Evolutionary conservation across 2,113 vertebrate genomes (phyloP), one percentile per base, ranked within the genome.

Genomic region (Xenopus laevis): DNA sequence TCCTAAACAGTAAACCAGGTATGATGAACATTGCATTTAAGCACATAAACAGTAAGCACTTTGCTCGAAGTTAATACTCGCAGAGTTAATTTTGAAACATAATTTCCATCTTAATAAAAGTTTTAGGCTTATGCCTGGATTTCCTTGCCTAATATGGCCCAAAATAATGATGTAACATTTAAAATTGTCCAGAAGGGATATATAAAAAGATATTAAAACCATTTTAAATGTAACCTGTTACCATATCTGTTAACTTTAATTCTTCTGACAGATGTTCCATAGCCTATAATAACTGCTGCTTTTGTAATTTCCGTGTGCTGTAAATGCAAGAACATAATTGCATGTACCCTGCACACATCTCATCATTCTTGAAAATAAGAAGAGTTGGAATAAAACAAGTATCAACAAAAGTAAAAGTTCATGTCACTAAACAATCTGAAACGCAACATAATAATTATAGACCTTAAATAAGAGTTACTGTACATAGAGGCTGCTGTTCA

Each of bases 191-290:
- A 70, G 53, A 70, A 44, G 68, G 52, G 55, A 70, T 70, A 21
- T 53, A 70, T 70, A 59, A 58, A 70, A 68, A 44, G 30, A 45
- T 70, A 70, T 70, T 18, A 59, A 45, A 70, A 20, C 12, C 44
- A n/a, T 30, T 44, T 27, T 70, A 12, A 53, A 68, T 53, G 50
- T 6, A 68, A 15, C 47, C 47, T 53, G 21, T 68, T 33, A 53
- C 27, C 66, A 55, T 21, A 68, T 53, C 66, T 53, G 55, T 68
- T 68, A 68, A 68, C 66, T 52, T 68, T 68, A 53, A 53, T 68
- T 68, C 18, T 67, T 67, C 18, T 23, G 66, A 53, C 66, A 68
- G 46, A 53, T 68, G 66, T 55, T n/a, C 15, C 21, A 55, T 52
- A 68, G 23, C 13, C 13, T 17, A 18, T 68, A 53, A 68, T 55